Percentiles rank a stretch among this genome's conserved stretches.
Conservation (phyloP, 2,888 invertebrate species). For the Tetheella fluctuosa region DNA sequence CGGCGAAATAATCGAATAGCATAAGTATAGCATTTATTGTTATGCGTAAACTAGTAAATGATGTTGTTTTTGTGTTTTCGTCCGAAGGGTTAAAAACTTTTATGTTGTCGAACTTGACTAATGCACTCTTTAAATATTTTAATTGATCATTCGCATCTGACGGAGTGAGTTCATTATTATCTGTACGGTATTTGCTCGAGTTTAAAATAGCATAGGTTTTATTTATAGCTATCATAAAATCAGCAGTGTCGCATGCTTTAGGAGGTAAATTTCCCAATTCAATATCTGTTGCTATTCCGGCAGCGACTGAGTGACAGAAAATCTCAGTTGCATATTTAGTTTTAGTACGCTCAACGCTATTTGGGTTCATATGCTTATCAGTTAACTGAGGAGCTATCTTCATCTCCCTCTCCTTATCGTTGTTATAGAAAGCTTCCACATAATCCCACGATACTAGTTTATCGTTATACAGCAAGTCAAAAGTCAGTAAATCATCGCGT, state of each 20-base stretch:
- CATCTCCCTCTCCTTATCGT: background rate
- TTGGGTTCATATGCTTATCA: background rate
- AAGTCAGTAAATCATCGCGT: background rate
- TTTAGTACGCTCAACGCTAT: background rate
- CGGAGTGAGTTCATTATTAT: background rate
- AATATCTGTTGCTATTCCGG: background rate
- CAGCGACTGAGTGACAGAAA: background rate
- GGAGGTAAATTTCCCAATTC: background rate
- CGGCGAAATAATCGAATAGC: background rate
- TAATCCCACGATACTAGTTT: background rate
- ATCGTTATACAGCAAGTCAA: background rate
- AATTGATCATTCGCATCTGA: background rate
- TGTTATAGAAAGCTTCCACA: background rate
- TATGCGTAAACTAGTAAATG: background rate
- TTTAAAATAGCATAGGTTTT: background rate
- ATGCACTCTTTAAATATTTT: conserved; percentile 1
- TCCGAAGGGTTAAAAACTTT: background rate
- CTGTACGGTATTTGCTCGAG: background rate
- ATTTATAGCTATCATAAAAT: background rate
- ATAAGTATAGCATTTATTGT: background rate
- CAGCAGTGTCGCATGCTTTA: background rate
- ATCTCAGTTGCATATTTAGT: background rate
- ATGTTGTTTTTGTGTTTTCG: background rate
- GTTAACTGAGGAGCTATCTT: background rate
- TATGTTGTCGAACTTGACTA: background rate